Percentiles rank a stretch among this genome's conserved stretches.
Conservation (phyloP, 1,140 invertebrate genomes). For the Monochamus saltuarius region DNA sequence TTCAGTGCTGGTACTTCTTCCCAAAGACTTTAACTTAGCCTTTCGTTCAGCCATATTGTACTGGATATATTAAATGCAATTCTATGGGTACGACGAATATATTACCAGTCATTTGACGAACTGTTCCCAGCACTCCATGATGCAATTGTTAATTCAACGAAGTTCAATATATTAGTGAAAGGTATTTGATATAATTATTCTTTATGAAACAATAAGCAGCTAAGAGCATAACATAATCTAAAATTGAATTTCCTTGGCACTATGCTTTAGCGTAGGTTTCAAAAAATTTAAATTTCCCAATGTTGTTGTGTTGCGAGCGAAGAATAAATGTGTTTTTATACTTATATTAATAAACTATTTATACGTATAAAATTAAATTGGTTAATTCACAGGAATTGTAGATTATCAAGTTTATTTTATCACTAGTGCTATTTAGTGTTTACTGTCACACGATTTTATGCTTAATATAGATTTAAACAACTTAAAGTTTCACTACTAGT, state of each 20-base stretch:
- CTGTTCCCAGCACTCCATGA: conserved; percentile 4
- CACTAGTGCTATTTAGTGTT: conserved; percentile 23
- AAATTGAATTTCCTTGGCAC: conserved; percentile 34
- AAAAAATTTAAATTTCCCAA: conserved; percentile 27
- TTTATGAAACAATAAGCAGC: conserved; percentile 29
- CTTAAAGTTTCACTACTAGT: not conserved
- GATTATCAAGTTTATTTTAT: conserved; percentile 7
- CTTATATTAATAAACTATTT: not conserved
- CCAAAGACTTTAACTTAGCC: conserved; percentile 40
- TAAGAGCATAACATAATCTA: conserved; percentile 26
- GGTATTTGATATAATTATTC: conserved; percentile 14
- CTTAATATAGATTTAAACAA: not conserved
- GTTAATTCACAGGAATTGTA: not conserved
- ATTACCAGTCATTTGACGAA: conserved; percentile 12
- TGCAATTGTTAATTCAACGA: not conserved
- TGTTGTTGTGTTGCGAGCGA: not conserved
- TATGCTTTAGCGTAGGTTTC: conserved; percentile 28
- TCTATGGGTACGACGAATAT: conserved; percentile 22
- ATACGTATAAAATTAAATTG: not conserved
- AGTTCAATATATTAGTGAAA: too few species aligned
- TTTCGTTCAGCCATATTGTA: conserved; percentile 44
- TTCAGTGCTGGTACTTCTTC: conserved; percentile 45
- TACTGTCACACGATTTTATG: conserved; percentile 24
- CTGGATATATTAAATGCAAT: conserved; percentile 28
- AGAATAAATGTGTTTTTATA: conserved; percentile 2